Evolutionary conservation across 2,888 invertebrate genomes (phyloP), one percentile per base, ranked within the genome.

Genomic region (Bibio marci): DNA sequence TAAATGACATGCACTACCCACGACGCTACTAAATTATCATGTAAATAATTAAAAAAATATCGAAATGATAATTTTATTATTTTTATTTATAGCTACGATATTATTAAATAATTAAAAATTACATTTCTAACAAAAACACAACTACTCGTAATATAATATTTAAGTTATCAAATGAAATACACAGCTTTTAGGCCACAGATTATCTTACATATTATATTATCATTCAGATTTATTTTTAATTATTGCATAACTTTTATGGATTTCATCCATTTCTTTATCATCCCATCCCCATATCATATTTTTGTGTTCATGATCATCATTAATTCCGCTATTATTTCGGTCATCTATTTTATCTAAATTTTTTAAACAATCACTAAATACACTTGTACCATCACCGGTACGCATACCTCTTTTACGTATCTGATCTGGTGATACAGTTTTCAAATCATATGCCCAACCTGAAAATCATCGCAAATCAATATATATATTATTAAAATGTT

Each of bases 361-460:
- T 41, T 54, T 51, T 35, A 13, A 27, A 19, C 42, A 31, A 14
- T 51, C 39, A 50, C 62, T 43, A 8, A 6, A 22, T 22, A 6
- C 8, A 22, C 73, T 73, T 6, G 66, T 58, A 0, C 81, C 81
- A 47, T 85, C 81, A 1, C 86, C 86, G 1, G 82, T 81, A 48
- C 83, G 69, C 14, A 63, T 54, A 0, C 75, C 73, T 37, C 88
- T 66, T 53, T 73, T 76, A 41, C 68, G 62, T 2, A 87, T 70
- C 67, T 81, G 72, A 3, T 78, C 74, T 6, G 64, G 56, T 4
- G 78, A 70, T 3, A 83, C 85, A 2, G 76, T 81, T 60, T 86
- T 88, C 50, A 86, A 59, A 54, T 90, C 86, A 55, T 86, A 87
- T 0, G 85, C 88, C 67, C 75, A 73, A 30, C 90, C 90, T 59